Conservation (phyloP, 2,888 invertebrate species). For the Beris chalybata region DNA sequence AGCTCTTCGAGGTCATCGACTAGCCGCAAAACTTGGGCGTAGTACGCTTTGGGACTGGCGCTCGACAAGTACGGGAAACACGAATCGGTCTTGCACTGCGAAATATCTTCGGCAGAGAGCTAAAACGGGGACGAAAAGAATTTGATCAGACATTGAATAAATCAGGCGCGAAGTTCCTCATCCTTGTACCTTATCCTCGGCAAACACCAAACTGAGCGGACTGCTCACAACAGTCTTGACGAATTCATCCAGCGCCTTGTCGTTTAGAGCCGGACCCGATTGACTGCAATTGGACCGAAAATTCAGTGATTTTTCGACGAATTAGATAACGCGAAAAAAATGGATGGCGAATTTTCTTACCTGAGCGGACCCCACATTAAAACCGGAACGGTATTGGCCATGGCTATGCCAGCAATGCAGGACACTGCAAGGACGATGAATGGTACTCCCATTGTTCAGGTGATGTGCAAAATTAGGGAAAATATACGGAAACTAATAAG, state of each 20-base stretch:
- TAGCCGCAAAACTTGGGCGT: conserved; percentile 66
- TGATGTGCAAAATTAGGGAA: not conserved
- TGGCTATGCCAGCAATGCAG: conserved; percentile 47
- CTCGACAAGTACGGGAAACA: conserved; percentile 55
- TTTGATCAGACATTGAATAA: not conserved
- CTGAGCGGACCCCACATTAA: conserved; percentile 61
- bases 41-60: conserved; percentile 57
- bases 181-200: conserved; percentile 59
- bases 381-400: conserved; percentile 61
- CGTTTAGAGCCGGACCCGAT: conserved; percentile 46
- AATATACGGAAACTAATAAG: not conserved
- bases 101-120: conserved; percentile 59
- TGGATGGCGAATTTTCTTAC: conserved; percentile 43
- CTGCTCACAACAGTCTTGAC: conserved; percentile 45
- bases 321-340: not conserved
- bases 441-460: conserved; percentile 1
- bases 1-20: not conserved
- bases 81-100: conserved; percentile 51
- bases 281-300: conserved; percentile 41
- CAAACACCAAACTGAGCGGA: conserved; percentile 57
- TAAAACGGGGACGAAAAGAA: conserved; percentile 42
- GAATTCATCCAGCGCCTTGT: conserved; percentile 47
- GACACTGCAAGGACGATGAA: conserved; percentile 35
- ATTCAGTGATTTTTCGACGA: conserved; percentile 20
- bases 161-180: not conserved